A percentile compares a stretch with the other conserved stretches of the same genome.
These are phyloP conservation scores for Meghimatium bilineatum DNA, from an alignment of 2,888 invertebrate genomes.

Conservation along the genomic window DNA sequence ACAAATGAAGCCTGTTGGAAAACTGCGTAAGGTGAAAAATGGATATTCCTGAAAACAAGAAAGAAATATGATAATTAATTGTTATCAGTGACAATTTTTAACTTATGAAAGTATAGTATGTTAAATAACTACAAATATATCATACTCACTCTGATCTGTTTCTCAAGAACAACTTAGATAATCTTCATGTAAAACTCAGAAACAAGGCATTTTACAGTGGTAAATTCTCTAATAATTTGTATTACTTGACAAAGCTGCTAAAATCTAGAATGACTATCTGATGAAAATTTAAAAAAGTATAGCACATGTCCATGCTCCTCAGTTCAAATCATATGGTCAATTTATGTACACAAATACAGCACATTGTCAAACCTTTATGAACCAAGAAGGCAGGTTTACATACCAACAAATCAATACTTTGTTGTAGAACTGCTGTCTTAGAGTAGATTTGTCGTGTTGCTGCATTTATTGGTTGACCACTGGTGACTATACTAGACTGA, in stretches of 20 bases:
- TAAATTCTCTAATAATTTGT: too few species aligned
- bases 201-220: too few species aligned
- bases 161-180: too few species aligned
- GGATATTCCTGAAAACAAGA: slow-evolving; percentile 85
- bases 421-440: slow-evolving; percentile 59
- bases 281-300: too few species aligned
- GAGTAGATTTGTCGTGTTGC: slow-evolving; percentile 74
- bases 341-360: not conserved
- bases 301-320: too few species aligned
- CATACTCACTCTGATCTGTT: too few species aligned
- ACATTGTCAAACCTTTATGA: too few species aligned
- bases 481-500: not conserved
- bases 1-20: slow-evolving; percentile 91
- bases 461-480: slow-evolving; percentile 47
- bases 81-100: not conserved
- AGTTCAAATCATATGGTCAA: too few species aligned
- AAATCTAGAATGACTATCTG: too few species aligned
- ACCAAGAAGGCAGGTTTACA: slow-evolving; percentile 40
- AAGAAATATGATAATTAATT: not conserved
- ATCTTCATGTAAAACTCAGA: too few species aligned
- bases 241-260: too few species aligned
- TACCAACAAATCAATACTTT: slow-evolving; percentile 85
- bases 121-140: too few species aligned
- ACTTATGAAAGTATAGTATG: not conserved
- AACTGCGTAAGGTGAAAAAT: slow-evolving; percentile 93